Base-by-base conservation (phyloP, 1,140 invertebrate genomes). In the Drosophila auraria region DNA sequence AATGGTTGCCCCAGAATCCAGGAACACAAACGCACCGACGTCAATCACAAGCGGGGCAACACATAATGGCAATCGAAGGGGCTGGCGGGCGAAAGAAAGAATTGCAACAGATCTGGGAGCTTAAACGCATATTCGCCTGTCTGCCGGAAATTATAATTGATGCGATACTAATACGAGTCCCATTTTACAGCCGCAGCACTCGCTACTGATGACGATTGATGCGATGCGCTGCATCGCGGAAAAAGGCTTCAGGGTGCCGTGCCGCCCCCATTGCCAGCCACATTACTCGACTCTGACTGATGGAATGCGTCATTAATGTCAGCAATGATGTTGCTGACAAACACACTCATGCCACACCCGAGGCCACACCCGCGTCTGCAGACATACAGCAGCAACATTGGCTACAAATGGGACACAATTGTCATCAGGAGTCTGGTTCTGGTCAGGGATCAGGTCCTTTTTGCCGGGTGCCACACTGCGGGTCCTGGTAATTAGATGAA, bases 221-320 rank as follows among this genome's bases (percentile, higher is more conserved):
- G 84, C 65, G 84, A 87, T 87, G 84, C 65, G 81, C 27, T 89
- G 84, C 84, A 87, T 78, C 72, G 83, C 83, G 83, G 77, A 89
- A 89, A 83, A 87, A 84, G 84, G 78, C 86, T 89, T 40, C n/a
- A 36, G 11, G 33, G 11, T 51, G 12, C 15, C 20, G 11, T 51
- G 12, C 15, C 20, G 23, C 27, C 42, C 36, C n/a, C 51, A 51
- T 17, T 38, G 25, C 27, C n/a, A 20, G 30, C 50, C 9, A 40
- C 71, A 53, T 40, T 57, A 40, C 38, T 49, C 20, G 50, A 25
- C 72, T 45, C 68, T 80, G 80, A 78, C 84, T 87, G 84, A 87
- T 87, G 84, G 84, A 86, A 81, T 84, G 62, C 86, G 84, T 87
- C 84, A 87, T 87, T 87, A 87, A 87, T 87, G 84, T 87, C 84